phyloP scores from a whole-genome alignment of 2,797 vertebrate species.

The Poecile montanus region DNA sequence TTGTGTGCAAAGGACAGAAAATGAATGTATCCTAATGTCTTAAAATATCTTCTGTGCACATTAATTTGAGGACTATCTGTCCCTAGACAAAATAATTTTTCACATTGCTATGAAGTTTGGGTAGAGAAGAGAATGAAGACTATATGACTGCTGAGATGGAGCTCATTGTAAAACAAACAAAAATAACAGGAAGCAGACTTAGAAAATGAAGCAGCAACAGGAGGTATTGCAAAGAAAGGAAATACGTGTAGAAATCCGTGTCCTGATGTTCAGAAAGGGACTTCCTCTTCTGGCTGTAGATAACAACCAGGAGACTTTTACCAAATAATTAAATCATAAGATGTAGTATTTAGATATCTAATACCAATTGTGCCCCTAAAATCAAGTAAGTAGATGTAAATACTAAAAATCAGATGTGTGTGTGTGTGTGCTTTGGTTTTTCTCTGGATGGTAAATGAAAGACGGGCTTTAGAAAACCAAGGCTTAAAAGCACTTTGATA shows the following conservation, averaged over 20 bases:
- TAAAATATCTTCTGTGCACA: background rate
- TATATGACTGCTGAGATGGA: background rate
- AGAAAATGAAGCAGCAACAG: background rate
- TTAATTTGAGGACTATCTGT: background rate
- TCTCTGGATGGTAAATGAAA: background rate
- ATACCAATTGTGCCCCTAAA: background rate
- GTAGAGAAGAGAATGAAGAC: background rate
- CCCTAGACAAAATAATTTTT: background rate
- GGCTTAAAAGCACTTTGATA: background rate
- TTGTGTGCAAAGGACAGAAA: background rate
- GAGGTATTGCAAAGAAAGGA: background rate
- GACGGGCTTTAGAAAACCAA: background rate
- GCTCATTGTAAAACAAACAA: background rate
- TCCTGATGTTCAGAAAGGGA: background rate
- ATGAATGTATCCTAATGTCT: background rate
- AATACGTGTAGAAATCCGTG: background rate
- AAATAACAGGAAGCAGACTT: background rate
- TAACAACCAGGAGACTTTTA: background rate
- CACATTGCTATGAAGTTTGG: background rate
- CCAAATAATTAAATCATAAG: background rate
- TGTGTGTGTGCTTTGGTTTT: background rate
- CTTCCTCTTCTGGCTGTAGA: background rate
- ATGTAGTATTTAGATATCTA: background rate
- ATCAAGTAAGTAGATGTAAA: background rate
- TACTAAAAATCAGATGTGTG: background rate